Evolutionary conservation across 2,888 invertebrate genomes (phyloP), one percentile per base, ranked within the genome.

Genomic region (Cyaniris semiargus): DNA sequence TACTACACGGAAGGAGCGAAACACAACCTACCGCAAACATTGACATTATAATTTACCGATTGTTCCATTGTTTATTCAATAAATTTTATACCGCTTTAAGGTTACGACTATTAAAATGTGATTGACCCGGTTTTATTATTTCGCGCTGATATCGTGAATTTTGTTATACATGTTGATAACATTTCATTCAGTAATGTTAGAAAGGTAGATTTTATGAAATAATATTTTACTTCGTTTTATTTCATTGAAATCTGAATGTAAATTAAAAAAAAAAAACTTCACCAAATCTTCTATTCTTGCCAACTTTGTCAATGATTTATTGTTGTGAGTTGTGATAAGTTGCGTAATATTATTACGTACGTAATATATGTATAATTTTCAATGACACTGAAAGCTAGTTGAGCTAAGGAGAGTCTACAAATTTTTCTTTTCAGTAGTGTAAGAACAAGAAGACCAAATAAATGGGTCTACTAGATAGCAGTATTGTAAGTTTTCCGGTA

Each of bases 1-100:
- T 60, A 78, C 76, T 27, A 85, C 83, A 82, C 86, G 90, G 91
- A 92, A 91, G 87, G 85, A 86, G 83, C 87, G 88, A 88, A 85
- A 82, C 87, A 88, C 89, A 91, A 89, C 89, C 90, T 92, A 89
- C 89, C 90, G 85, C 91, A 90, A 92, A 88, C 85, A 88, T 89
- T 89, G 89, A 89, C 87, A 90, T 90, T 87, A 89, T 85, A 86
- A 84, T 83, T 81, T 80, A 80, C 80, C 86, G 86, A 90, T 90
- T 90, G 90, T 91, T 92, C 90, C 91, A 89, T 89, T 93, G 92
- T 93, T 91, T 92, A 90, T 90, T 87, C 88, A 87, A 89, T 89
- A 87, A 88, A 89, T 89, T 90, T 91, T 88, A 88, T 87, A 86
- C 84, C 87, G 85, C 85, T 87, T 86, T 85, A 83, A 86, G 84